Percentiles rank a stretch among this genome's conserved stretches.
These are phyloP conservation scores for Diaperis boleti DNA, from an alignment of 2,888 invertebrate species.

Conservation along the genomic window DNA sequence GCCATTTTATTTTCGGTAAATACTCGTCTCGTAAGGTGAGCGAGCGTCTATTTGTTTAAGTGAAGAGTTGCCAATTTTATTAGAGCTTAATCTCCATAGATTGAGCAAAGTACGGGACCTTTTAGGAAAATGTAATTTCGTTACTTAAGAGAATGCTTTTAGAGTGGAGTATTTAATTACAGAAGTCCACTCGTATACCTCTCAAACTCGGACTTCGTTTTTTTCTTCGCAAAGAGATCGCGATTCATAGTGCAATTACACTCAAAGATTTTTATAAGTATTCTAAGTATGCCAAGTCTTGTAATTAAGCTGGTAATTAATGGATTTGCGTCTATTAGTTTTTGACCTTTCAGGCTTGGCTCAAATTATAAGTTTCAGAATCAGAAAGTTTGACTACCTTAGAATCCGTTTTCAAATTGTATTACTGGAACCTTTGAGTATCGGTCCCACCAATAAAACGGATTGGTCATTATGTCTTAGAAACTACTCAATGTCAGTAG, in stretches of 20 bases:
- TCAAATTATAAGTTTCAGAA: too few relatives aligned
- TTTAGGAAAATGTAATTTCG: conserved; percentile 37
- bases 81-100: conserved; percentile 31
- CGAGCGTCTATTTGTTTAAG: conserved; percentile 28
- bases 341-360: too few relatives aligned
- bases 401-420: too few relatives aligned
- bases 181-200: conserved; percentile 19
- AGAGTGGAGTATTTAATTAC: conserved; percentile 37
- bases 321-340: too few relatives aligned
- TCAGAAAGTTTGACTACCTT: too few relatives aligned
- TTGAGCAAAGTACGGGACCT: conserved; percentile 31
- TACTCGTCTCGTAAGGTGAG: conserved; percentile 16
- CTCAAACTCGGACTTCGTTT: conserved; percentile 18
- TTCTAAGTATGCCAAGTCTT: too few relatives aligned
- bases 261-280: too few relatives aligned
- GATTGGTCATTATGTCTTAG: too few relatives aligned
- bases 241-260: background rate
- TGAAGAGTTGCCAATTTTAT: conserved; percentile 35
- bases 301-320: too few relatives aligned
- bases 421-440: too few relatives aligned
- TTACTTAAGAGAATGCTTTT: conserved; percentile 37
- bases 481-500: too few relatives aligned
- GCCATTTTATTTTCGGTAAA: conserved; percentile 37
- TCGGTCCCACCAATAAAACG: too few relatives aligned
- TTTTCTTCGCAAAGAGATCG: background rate